Evolutionary conservation across 2,797 vertebrate species (phyloP).

Genomic region (Urosaurus nigricauda): DNA sequence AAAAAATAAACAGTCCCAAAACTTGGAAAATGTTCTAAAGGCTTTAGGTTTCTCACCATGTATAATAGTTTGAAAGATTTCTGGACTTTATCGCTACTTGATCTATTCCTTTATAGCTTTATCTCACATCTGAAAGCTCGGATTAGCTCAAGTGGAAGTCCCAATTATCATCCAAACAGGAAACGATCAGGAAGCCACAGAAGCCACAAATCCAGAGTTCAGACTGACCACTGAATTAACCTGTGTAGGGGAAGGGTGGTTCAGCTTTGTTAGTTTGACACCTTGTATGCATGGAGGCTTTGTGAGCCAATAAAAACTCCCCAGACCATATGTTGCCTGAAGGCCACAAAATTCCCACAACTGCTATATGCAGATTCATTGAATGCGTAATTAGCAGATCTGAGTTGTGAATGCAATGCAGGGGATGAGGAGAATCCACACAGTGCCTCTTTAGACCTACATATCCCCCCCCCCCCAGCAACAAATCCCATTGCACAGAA

Average conservation of each 20-base stretch:
- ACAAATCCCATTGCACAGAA: too few relatives aligned
- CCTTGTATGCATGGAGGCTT: background rate
- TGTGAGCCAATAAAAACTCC: too few relatives aligned
- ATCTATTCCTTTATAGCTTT: background rate
- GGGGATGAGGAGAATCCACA: too few relatives aligned
- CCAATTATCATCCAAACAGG: background rate
- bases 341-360: background rate
- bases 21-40: constrained; percentile 9
- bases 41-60: background rate
- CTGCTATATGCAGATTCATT: background rate
- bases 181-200: too few relatives aligned
- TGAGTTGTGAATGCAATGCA: background rate
- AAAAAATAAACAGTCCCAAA: background rate
- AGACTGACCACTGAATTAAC: background rate
- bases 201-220: background rate
- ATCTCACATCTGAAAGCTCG: background rate
- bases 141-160: background rate
- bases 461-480: too few relatives aligned
- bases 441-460: too few relatives aligned
- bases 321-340: too few relatives aligned
- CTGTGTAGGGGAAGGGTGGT: background rate
- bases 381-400: background rate
- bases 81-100: background rate
- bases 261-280: too few relatives aligned
- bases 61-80: constrained; percentile 14